Evolutionary conservation across 1,140 invertebrate genomes (phyloP), one percentile per base, ranked within the genome.

Genomic region (Eciton burchellii): DNA sequence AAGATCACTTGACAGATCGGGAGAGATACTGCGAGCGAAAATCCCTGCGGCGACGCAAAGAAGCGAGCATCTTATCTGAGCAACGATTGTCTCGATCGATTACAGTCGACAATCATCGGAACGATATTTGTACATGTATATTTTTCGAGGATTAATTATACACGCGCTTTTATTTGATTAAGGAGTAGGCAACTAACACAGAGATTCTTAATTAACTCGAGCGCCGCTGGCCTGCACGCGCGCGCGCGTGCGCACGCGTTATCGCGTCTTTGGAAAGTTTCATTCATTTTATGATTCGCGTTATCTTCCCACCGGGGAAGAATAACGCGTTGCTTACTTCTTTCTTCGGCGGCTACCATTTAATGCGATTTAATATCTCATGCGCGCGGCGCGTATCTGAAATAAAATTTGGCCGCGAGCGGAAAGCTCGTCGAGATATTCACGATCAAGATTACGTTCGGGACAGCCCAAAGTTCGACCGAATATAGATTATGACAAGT

Each of bases 401-500:
- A 6, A 54, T 11, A 11, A 1, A 16, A 19, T 68, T 68, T 19
- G 52, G 29, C 65, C 35, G 6, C 16, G 12, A 12, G 11, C 29
- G 21, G 45, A 77, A 12, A 16, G 24, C n/a, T 74, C 35, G 11
- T 68, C 8, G 26, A 79, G 8, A 56, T 66, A 29, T 2, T 0
- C 11, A n/a, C 4, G 35, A 79, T 26, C 19, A 68, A 41, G 35
- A 68, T 76, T 52, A 65, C 1, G 8, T 68, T 56, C 1, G 12
- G 8, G 12, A 29, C n/a, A 66, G n/a, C 3, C 6, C 3, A 19
- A 68, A 77, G 12, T 56, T 16, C 9, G 3, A 0, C 0, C 54
- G n/a, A 6, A 43, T 77, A 5, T 5, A 66, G 9, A 77, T 68
- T 26, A 68, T 66, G 3, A 24, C n/a, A 19, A 60, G n/a, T n/a